These are phyloP conservation scores for Cepaea nemoralis DNA, from an alignment of 1,140 invertebrate species.

Conservation along the genomic window DNA sequence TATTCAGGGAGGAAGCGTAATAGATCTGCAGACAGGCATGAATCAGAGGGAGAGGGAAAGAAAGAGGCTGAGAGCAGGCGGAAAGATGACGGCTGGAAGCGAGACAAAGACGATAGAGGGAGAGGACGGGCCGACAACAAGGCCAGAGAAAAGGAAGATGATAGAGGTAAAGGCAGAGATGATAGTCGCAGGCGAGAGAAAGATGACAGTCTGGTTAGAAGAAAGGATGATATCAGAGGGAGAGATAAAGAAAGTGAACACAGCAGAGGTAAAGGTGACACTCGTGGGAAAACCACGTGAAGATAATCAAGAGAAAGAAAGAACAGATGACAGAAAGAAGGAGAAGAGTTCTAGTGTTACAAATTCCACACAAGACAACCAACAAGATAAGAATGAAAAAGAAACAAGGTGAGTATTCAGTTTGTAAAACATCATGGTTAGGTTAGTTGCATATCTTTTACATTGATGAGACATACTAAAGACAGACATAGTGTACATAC, in stretches of 20 bases:
- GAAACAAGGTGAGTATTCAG: too few species aligned
- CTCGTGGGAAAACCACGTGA: not conserved
- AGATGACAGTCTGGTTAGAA: not conserved
- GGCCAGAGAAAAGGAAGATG: conserved; percentile 11
- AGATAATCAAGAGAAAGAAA: conserved; percentile 30
- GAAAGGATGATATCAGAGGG: conserved; percentile 5
- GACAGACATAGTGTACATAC: too few species aligned
- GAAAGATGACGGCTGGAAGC: not conserved
- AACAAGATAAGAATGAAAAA: too few species aligned
- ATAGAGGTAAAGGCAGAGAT: conserved; percentile 29
- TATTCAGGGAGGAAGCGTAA: not conserved
- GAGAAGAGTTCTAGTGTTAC: too few species aligned
- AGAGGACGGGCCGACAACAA: not conserved
- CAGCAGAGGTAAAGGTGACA: conserved; percentile 13
- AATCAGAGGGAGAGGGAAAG: not conserved
- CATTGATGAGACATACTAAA: too few species aligned
- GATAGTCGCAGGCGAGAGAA: not conserved
- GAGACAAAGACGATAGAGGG: not conserved
- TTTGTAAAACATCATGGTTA: too few species aligned
- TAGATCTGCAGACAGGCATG: not conserved
- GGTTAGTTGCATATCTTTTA: too few species aligned
- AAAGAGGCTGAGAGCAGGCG: not conserved
- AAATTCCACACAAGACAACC: too few species aligned
- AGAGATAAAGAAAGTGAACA: conserved; percentile 34
- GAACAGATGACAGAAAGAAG: not conserved